These are phyloP conservation scores for Stylophora pistillata DNA, from an alignment of 64 coral and sea anemone genomes.

Conservation along the genomic window DNA sequence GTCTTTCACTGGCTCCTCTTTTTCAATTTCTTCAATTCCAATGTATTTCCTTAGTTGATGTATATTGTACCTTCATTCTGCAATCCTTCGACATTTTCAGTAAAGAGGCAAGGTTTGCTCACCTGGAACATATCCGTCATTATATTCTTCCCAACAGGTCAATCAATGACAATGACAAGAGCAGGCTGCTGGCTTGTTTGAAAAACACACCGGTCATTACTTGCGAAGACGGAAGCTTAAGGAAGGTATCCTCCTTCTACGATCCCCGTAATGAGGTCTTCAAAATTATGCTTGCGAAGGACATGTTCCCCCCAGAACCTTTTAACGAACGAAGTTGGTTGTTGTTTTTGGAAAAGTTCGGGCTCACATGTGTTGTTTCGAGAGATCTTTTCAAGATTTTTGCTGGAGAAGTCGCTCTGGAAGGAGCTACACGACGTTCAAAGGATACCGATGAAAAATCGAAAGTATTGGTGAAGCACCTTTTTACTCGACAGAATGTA, in stretches of 20 bases:
- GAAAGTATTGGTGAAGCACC: constrained; percentile 9
- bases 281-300: constrained; percentile 32
- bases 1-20: neutral
- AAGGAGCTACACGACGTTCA: constrained; percentile 14
- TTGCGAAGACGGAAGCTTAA: neutral
- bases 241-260: constrained; percentile 47
- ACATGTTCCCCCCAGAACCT: constrained; percentile 48
- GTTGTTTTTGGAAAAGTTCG: constrained; percentile 27
- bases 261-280: constrained; percentile 42
- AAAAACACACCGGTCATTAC: constrained; percentile 23
- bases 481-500: constrained; percentile 13
- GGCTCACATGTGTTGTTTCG: constrained; percentile 30
- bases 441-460: constrained; percentile 24
- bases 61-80: constrained; percentile 63
- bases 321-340: constrained; percentile 28
- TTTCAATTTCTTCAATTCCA: constrained; percentile 32
- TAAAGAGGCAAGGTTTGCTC: neutral
- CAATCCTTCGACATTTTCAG: neutral
- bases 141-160: neutral
- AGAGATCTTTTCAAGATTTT: constrained; percentile 13
- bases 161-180: neutral
- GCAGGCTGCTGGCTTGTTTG: constrained; percentile 7
- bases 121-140: constrained; percentile 20
- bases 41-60: constrained; percentile 12
- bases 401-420: constrained; percentile 26